Conservation (phyloP, 2,113 vertebrate species). For the Dasyornis broadbenti region DNA sequence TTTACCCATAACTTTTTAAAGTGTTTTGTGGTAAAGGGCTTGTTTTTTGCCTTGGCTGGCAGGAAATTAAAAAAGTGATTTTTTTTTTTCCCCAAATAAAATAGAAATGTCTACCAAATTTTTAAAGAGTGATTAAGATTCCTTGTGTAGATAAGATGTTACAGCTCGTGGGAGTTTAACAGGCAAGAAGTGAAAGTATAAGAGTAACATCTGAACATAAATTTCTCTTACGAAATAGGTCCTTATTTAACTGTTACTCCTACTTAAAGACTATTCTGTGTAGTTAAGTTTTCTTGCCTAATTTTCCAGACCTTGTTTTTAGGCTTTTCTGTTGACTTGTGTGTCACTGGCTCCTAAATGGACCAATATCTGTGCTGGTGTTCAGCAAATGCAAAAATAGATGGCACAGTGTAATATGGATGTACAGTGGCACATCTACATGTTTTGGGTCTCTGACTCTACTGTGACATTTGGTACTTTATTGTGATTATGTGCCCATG, state of each 20-base stretch:
- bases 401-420: not conserved
- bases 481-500: not conserved
- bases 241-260: conserved; percentile 24
- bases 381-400: not conserved
- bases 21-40: not conserved
- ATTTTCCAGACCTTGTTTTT: not conserved
- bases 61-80: not conserved
- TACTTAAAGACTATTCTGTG: not conserved
- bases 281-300: not conserved
- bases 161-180: not conserved
- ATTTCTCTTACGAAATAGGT: conserved; percentile 1
- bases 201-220: not conserved
- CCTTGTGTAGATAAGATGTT: not conserved
- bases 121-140: not conserved
- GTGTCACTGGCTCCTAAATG: not conserved
- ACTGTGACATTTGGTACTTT: not conserved
- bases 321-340: not conserved
- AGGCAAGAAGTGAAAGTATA: not conserved
- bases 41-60: not conserved
- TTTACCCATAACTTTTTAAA: too few species aligned
- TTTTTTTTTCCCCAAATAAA: not conserved
- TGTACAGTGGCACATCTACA: not conserved
- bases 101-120: not conserved
- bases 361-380: not conserved
- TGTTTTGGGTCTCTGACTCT: not conserved